A percentile compares a stretch with the other conserved stretches of the same genome.
These are phyloP conservation scores for Xenentodon cancila DNA, from an alignment of 2,797 vertebrate species.

Conservation along the genomic window DNA sequence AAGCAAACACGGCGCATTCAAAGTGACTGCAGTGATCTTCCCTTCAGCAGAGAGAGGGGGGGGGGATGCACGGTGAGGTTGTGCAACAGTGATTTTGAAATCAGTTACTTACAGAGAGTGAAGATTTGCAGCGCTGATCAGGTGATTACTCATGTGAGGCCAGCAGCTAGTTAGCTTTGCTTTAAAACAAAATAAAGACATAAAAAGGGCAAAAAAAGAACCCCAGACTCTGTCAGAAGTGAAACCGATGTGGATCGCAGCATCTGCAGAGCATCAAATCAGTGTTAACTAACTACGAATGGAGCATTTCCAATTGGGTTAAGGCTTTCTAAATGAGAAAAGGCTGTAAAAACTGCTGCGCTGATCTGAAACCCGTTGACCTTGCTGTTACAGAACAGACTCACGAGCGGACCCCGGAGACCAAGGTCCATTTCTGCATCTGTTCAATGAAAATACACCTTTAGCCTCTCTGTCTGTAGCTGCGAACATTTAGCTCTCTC, in stretches of 20 bases:
- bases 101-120: too few relatives aligned
- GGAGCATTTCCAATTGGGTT: slow-evolving; percentile 10
- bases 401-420: slow-evolving; percentile 1
- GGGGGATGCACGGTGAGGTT: too few relatives aligned
- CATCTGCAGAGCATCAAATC: slow-evolving; percentile 2
- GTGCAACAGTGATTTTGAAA: too few relatives aligned
- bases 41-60: background rate
- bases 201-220: background rate
- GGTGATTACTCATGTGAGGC: too few relatives aligned
- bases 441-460: slow-evolving; percentile 24
- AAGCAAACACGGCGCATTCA: slow-evolving; percentile 12
- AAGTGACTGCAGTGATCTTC: slow-evolving; percentile 8
- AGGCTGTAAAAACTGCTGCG: too few relatives aligned
- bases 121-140: too few relatives aligned
- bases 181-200: background rate
- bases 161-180: slow-evolving; percentile 3
- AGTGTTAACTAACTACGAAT: slow-evolving; percentile 9
- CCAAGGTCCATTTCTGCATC: background rate
- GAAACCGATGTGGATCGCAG: background rate
- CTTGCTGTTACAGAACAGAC: slow-evolving; percentile 5
- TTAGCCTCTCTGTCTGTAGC: slow-evolving; percentile 15
- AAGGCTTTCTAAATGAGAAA: background rate
- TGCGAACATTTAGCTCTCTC: background rate
- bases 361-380: slow-evolving; percentile 25
- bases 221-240: background rate